Conservation (phyloP, 2,888 invertebrate species). For the Geophilus truncorum region DNA sequence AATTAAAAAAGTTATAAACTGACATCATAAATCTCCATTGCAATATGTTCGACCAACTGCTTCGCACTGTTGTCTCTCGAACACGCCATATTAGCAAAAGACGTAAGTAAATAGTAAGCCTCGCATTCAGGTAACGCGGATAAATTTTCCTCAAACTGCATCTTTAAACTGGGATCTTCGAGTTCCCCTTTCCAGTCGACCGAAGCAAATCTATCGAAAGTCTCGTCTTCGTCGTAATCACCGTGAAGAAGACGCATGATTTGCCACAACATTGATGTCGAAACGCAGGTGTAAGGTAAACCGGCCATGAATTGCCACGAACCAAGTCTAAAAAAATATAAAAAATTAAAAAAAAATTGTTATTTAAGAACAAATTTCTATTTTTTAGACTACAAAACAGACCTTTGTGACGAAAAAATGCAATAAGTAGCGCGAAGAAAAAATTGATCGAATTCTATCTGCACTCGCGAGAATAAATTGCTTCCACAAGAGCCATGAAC, state of each 20-base stretch:
- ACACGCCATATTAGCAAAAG: constrained; percentile 73
- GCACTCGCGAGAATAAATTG: constrained; percentile 57
- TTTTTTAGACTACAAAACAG: neutral
- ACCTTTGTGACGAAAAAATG: constrained; percentile 64
- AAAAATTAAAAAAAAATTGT: neutral
- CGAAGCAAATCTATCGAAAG: constrained; percentile 40
- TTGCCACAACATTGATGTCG: constrained; percentile 49
- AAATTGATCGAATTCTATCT: constrained; percentile 68
- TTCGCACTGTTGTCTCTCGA: constrained; percentile 58
- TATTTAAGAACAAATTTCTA: neutral
- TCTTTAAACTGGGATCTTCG: constrained; percentile 38
- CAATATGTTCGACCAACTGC: constrained; percentile 61
- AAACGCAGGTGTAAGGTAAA: constrained; percentile 55
- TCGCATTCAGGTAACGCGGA: constrained; percentile 64
- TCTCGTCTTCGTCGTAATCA: constrained; percentile 43
- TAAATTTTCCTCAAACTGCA: constrained; percentile 61
- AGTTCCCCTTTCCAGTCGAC: constrained; percentile 46
- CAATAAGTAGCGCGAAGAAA: constrained; percentile 63
- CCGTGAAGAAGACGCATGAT: constrained; percentile 48
- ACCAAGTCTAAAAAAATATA: constrained; percentile 52
- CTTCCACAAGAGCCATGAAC: constrained; percentile 38
- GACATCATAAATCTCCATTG: constrained; percentile 66
- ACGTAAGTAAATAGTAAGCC: constrained; percentile 68
- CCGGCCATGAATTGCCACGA: constrained; percentile 77
- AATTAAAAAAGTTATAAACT: constrained; percentile 35